Conservation (phyloP, 1,140 invertebrate species). For the Cylas formicarius region DNA sequence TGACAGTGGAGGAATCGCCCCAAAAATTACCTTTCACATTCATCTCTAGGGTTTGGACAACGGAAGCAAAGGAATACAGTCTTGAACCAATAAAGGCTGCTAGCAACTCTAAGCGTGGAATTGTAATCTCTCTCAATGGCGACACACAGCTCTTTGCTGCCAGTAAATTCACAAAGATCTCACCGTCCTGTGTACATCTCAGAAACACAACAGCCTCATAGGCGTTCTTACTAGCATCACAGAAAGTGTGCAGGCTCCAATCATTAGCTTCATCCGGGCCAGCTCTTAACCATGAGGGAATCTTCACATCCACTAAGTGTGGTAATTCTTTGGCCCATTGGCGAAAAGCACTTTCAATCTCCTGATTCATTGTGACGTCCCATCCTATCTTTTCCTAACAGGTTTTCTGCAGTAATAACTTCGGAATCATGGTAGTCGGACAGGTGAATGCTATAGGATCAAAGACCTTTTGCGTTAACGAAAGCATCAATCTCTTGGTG, state of each 20-base stretch:
- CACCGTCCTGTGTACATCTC: constrained; percentile 1
- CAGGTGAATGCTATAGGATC: constrained; percentile 7
- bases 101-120: constrained; percentile 20
- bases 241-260: constrained; percentile 14
- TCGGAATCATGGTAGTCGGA: constrained; percentile 9
- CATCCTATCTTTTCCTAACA: constrained; percentile 9
- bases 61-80: constrained; percentile 9
- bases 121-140: constrained; percentile 19
- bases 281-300: constrained; percentile 1
- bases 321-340: constrained; percentile 13
- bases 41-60: not conserved
- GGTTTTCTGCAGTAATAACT: constrained; percentile 12
- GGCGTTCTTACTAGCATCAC: constrained; percentile 13
- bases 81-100: constrained; percentile 12
- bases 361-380: constrained; percentile 10
- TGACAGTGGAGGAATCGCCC: constrained; percentile 28
- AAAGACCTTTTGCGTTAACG: constrained; percentile 8
- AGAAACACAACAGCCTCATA: constrained; percentile 13
- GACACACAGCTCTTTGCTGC: constrained; percentile 21
- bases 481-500: constrained; percentile 9
- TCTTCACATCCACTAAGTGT: constrained; percentile 10
- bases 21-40: constrained; percentile 14
- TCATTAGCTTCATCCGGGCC: constrained; percentile 1
- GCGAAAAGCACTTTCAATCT: constrained; percentile 11
- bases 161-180: constrained; percentile 6